A percentile compares a stretch with the other conserved stretches of the same genome.
Conservation (phyloP, 1,140 invertebrate genomes). For the Trichoplusia ni region DNA sequence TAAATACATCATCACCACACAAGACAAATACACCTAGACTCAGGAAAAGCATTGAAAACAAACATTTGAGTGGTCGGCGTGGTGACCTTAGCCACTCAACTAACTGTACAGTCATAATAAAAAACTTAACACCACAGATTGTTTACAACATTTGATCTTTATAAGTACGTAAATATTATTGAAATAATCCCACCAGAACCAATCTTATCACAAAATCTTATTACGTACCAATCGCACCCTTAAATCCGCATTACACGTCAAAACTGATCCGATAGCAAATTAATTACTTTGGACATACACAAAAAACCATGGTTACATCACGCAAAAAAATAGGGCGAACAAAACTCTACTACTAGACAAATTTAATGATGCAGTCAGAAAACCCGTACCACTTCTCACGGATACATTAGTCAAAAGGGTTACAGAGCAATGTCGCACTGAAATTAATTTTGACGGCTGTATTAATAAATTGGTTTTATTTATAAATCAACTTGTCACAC, state of each 20-base stretch:
- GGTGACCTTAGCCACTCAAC: too few relatives aligned
- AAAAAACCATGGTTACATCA: constrained; percentile 28
- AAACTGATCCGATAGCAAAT: constrained; percentile 19
- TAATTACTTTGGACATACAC: constrained; percentile 26
- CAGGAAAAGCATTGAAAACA: too few relatives aligned
- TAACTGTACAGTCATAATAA: too few relatives aligned
- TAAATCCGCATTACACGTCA: constrained; percentile 10
- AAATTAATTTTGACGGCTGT: constrained; percentile 27
- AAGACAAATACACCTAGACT: too few relatives aligned
- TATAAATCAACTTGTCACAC: constrained; percentile 1
- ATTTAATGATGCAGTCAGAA: constrained; percentile 25
- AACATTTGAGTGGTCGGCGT: too few relatives aligned
- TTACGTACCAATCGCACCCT: not conserved
- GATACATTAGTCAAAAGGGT: constrained; percentile 25
- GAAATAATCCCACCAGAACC: not conserved
- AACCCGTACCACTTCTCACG: constrained; percentile 4
- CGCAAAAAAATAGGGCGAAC: constrained; percentile 18
- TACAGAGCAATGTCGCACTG: constrained; percentile 3
- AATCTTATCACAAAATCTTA: not conserved
- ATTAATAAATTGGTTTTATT: constrained; percentile 23
- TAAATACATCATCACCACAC: too few relatives aligned
- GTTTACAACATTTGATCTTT: too few relatives aligned
- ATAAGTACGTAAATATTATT: too few relatives aligned
- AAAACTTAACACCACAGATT: too few relatives aligned
- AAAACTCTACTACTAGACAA: not conserved